Percentiles rank a stretch among this genome's conserved stretches.
These are phyloP conservation scores for Cisticola juncidis DNA, from an alignment of 2,113 vertebrate species.

Conservation along the genomic window DNA sequence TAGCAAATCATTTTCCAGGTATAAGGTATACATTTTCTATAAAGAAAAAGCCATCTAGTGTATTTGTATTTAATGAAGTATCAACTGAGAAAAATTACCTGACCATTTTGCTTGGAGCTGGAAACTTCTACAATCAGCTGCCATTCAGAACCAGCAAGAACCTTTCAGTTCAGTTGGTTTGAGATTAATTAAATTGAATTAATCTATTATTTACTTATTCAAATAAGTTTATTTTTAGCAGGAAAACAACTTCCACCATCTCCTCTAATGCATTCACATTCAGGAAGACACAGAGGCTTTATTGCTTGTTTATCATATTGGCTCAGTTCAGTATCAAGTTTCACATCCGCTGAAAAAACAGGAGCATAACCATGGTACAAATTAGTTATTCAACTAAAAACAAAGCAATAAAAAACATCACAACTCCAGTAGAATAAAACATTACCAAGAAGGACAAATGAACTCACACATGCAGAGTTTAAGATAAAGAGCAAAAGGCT, in stretches of 20 bases:
- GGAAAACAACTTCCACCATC: not conserved
- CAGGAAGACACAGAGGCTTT: not conserved
- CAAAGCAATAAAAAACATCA: not conserved
- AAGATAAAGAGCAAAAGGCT: not conserved
- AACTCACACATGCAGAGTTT: not conserved
- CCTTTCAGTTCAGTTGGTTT: not conserved
- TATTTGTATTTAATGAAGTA: not conserved
- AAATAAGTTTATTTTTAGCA: not conserved
- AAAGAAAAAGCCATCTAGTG: not conserved
- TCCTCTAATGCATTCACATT: not conserved
- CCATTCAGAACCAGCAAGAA: not conserved
- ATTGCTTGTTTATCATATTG: not conserved
- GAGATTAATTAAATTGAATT: not conserved
- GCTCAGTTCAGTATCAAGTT: not conserved
- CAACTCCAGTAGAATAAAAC: not conserved
- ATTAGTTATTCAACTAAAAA: not conserved
- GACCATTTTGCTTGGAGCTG: not conserved
- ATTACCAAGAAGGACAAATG: not conserved
- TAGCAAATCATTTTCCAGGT: not conserved
- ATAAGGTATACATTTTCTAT: not conserved
- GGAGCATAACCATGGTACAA: not conserved
- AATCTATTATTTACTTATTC: not conserved
- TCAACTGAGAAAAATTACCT: not conserved
- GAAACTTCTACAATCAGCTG: not conserved
- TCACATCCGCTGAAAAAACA: not conserved